Conservation (phyloP, 2,888 invertebrate species). For the Brachypalpus laphriformis region DNA sequence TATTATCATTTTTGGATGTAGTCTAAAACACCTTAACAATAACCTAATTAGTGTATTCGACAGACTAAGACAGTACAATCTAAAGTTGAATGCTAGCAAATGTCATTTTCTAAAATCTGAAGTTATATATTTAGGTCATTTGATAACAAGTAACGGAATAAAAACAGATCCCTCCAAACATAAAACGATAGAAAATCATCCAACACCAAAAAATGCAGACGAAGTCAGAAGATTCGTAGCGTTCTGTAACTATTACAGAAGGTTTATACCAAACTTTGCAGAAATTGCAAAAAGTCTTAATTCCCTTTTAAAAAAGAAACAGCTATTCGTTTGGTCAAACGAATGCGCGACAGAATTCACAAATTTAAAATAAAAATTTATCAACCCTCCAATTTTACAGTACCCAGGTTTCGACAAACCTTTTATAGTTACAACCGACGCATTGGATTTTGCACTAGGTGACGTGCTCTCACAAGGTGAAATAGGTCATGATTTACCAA, state of each 20-base stretch:
- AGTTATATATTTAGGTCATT: slow-evolving; percentile 10
- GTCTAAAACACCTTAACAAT: slow-evolving; percentile 49
- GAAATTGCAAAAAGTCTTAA: slow-evolving; percentile 69
- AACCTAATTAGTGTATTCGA: slow-evolving; percentile 51
- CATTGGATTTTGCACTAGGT: background rate
- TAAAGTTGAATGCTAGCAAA: slow-evolving; percentile 62
- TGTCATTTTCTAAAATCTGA: slow-evolving; percentile 62
- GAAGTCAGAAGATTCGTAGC: background rate
- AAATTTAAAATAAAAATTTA: background rate
- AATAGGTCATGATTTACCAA: slow-evolving; percentile 8
- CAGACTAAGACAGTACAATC: slow-evolving; percentile 45
- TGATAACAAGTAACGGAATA: too few species aligned
- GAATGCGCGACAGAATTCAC: background rate
- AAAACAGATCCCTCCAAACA: too few species aligned
- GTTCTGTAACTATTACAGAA: slow-evolving; percentile 55
- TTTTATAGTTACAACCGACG: background rate
- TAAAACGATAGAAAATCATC: too few species aligned
- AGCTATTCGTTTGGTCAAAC: background rate
- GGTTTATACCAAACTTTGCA: slow-evolving; percentile 75
- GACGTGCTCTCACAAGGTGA: slow-evolving; percentile 1
- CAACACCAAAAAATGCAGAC: too few species aligned
- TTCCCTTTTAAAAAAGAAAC: slow-evolving; percentile 67
- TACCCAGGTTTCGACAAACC: background rate
- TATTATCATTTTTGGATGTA: too few species aligned
- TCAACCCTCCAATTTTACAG: slow-evolving; percentile 31